These are phyloP conservation scores for Eumeta japonica DNA, from an alignment of 1,140 invertebrate genomes.

Conservation along the genomic window DNA sequence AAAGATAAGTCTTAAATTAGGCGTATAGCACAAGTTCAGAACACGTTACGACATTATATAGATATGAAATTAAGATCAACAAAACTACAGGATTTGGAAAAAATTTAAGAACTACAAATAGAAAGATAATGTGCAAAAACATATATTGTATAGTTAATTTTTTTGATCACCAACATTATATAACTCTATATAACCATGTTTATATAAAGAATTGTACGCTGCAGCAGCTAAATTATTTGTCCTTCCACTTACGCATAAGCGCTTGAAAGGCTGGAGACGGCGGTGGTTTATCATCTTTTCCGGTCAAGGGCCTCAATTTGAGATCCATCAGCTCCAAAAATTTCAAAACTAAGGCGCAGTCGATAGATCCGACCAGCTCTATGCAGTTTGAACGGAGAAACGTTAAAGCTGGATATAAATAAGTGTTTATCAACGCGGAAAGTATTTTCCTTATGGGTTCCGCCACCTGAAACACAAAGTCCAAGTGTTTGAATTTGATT, in stretches of 20 bases:
- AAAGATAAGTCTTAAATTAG: too few species aligned
- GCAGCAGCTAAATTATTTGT: too few species aligned
- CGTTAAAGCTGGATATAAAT: constrained; percentile 59
- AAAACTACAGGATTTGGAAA: too few species aligned
- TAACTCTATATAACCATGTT: too few species aligned
- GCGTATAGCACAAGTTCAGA: too few species aligned
- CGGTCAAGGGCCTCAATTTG: constrained; percentile 55
- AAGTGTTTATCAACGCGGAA: constrained; percentile 57
- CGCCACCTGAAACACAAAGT: constrained; percentile 26
- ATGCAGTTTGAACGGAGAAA: constrained; percentile 49
- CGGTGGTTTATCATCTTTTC: constrained; percentile 59
- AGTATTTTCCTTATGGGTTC: constrained; percentile 37
- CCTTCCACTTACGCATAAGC: constrained; percentile 59
- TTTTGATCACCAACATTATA: too few species aligned
- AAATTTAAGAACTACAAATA: too few species aligned
- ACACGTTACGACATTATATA: too few species aligned
- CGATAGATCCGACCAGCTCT: constrained; percentile 62
- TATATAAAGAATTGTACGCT: too few species aligned
- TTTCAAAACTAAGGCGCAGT: constrained; percentile 59
- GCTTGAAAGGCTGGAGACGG: constrained; percentile 46
- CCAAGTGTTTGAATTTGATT: background rate
- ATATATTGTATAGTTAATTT: too few species aligned
- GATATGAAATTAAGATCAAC: too few species aligned
- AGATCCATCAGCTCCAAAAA: constrained; percentile 63
- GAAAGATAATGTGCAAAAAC: too few species aligned